Percentiles rank a stretch among this genome's conserved stretches.
These are phyloP conservation scores for Lepidurus couesii DNA, from an alignment of 1,140 invertebrate species.

Conservation along the genomic window DNA sequence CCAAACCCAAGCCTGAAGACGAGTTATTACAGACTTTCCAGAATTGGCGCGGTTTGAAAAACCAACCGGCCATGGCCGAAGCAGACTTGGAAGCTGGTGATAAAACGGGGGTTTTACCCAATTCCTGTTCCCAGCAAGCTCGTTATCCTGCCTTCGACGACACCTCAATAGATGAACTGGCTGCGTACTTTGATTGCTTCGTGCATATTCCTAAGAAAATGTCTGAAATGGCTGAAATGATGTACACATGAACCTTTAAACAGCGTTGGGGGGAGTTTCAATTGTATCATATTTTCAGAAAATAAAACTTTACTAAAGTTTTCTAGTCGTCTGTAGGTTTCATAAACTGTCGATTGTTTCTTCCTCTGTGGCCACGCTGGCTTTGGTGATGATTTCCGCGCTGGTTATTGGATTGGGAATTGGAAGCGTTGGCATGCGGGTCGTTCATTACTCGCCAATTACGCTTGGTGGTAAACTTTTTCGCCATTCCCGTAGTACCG, in stretches of 20 bases:
- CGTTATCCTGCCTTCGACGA: constrained; percentile 57
- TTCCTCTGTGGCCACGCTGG: constrained; percentile 14
- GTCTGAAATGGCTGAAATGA: constrained; percentile 94
- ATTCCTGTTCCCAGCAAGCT: constrained; percentile 34
- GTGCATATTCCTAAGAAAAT: constrained; percentile 93
- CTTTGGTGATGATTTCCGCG: constrained; percentile 18
- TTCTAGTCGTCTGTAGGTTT: constrained; percentile 3
- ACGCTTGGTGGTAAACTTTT: constrained; percentile 2
- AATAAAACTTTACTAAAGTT: constrained; percentile 15
- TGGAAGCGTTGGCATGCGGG: constrained; percentile 9
- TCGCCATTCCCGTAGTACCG: neutral
- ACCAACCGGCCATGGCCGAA: neutral
- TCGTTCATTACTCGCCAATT: constrained; percentile 30
- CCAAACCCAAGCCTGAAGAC: neutral
- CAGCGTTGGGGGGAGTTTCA: constrained; percentile 14
- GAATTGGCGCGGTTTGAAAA: constrained; percentile 1
- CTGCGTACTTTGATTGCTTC: constrained; percentile 85
- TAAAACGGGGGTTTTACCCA: neutral
- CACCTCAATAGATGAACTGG: constrained; percentile 81
- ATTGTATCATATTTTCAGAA: constrained; percentile 25
- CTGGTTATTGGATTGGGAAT: neutral
- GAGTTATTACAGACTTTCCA: neutral
- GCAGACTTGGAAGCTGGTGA: neutral
- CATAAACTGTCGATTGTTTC: constrained; percentile 26
- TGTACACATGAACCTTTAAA: constrained; percentile 70